Percentiles rank a stretch among this genome's conserved stretches.
phyloP scores from a whole-genome alignment of 2,113 vertebrate genomes.

The cattle (Bos taurus) region ARS-UCD2.0 NC_037328.1:47307001-47307500 shows the following conservation, averaged over 20 bases:
- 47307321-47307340: too few species aligned
- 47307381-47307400: too few species aligned
- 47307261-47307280: too few species aligned
- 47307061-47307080: neutral
- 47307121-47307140: neutral
- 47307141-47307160: neutral
- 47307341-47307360: too few species aligned
- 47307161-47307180: neutral
- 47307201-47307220: neutral
- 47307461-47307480: too few species aligned
- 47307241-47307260: neutral
- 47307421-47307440: too few species aligned
- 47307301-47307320: too few species aligned
- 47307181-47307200: neutral
- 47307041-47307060: neutral
- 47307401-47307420: too few species aligned
- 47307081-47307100: neutral
- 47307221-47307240: neutral
- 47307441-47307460: too few species aligned
- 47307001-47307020: neutral
- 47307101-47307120: neutral
- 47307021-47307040: neutral
- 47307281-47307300: too few species aligned
- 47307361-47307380: too few species aligned
- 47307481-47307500: too few species aligned